Base-by-base conservation (phyloP, 2,113 vertebrate genomes). In the Lethenteron camtschaticum region DNA sequence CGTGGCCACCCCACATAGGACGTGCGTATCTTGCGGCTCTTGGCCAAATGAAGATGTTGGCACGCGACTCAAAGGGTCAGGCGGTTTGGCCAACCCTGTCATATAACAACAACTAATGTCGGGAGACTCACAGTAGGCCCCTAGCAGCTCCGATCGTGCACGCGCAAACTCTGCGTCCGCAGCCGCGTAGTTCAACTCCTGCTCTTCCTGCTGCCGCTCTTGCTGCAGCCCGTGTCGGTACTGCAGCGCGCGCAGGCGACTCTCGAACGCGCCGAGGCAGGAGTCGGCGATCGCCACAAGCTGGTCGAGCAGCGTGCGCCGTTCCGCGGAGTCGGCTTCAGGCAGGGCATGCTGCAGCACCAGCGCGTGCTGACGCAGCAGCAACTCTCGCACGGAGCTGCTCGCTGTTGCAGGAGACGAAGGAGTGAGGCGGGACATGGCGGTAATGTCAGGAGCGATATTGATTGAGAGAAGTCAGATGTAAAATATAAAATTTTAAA, bases 131-230 rank as follows among this genome's bases (percentile, higher is more conserved):
- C 63, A 66, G 63, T 66, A 66, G 63, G 88, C 87, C 4, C 81
- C 73, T 16, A 99, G 72, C 56, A 96, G 81, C n/a, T 88, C 86
- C 0, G 86, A 81, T 76, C 90, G 84, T 1, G 79, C 85, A 77
- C 95, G 92, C 0, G 80, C 78, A 57, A 95, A 99, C 55, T 99
- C 94, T 77, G 86, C 80, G 73, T 96, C 89, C 75, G 96, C 73
- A 20, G 57, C 82, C 77, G 75, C 80, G 63, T 41, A 41, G 41
- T 41, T 41, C 41, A 41, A 41, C 41, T 41, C 41, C 41, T 41
- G 41, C 41, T 41, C 41, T 41, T 41, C 5, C 41, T 41, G 41
- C 41, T 90, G 94, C 57, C 88, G 83, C 70, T 94, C 89, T 72
- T 85, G 85, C 4, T 84, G 82, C 63, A 11, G 24, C 11, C 73